Evolutionary conservation across 2,113 vertebrate species (phyloP), one percentile per base, ranked within the genome.

Genomic region (Pygoscelis antarcticus): DNA sequence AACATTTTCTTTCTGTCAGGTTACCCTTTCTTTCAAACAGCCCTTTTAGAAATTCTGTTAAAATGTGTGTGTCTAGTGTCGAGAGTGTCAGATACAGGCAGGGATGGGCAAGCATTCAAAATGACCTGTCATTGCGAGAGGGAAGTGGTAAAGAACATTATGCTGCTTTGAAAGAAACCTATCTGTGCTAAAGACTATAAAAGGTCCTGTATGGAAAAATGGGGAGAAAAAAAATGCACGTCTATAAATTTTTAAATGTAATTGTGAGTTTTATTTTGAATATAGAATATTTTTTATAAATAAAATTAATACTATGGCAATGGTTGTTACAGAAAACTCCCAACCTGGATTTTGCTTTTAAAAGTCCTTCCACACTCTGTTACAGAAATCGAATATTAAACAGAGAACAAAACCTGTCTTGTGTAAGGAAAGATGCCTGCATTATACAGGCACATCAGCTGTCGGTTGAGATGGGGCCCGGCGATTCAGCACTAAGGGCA

Each of bases 11-110:
- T 86, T 62, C 82, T 88, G 87, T 95, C 94, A 93, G 61, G 51
- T 93, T 94, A 81, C 44, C 64, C 47, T 90, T 79, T 93, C 82
- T 96, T 86, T 95, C 82, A 60, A 81, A 46, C 11, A 55, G 30
- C 16, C 69, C 75, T 91, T 96, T 88, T 72, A 93, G 90, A 96
- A 91, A 90, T 76, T 64, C 95, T 96, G 58, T 87, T 95, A 74
- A 91, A 97, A 87, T 58, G 70, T 38, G 23, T 36, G 18, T 93
- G 65, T 93, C 72, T 94, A 7, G 68, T 95, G 92, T 93, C 90
- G 94, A 74, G 83, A 87, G 68, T 83, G 89, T 89, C 92, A 95
- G 86, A 79, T 82, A 51, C 52, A 78, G 87, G 85, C 91, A 94
- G 87, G 89, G 83, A 86, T 96, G 90, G 72, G 87, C 91, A 91